Conservation (phyloP, 2,888 invertebrate genomes). For the Caenorhabditis plicata region DNA sequence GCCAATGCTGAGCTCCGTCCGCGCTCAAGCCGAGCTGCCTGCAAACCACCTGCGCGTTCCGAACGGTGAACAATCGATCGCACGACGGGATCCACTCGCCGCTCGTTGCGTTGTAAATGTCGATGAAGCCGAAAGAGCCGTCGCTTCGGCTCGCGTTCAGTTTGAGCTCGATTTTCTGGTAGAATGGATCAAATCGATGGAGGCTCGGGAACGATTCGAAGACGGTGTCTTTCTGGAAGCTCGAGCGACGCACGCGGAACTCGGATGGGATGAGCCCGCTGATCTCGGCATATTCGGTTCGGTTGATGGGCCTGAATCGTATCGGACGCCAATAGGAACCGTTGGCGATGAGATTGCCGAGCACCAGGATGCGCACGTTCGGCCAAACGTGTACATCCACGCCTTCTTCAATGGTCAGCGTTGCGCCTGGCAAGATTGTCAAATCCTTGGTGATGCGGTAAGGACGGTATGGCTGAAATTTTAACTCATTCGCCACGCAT, state of each 20-base stretch:
- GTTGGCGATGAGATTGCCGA: slow-evolving; percentile 83
- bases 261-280: slow-evolving; percentile 46
- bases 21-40: slow-evolving; percentile 86
- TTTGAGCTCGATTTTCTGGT: slow-evolving; percentile 54
- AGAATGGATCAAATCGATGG: slow-evolving; percentile 61
- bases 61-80: slow-evolving; percentile 88
- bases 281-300: slow-evolving; percentile 57
- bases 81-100: slow-evolving; percentile 95
- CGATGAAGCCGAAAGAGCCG: slow-evolving; percentile 56
- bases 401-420: slow-evolving; percentile 82
- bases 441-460: slow-evolving; percentile 85
- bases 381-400: slow-evolving; percentile 83
- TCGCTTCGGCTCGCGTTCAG: slow-evolving; percentile 46
- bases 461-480: slow-evolving; percentile 68
- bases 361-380: slow-evolving; percentile 75
- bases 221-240: slow-evolving; percentile 40
- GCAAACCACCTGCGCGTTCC: slow-evolving; percentile 86
- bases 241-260: slow-evolving; percentile 26
- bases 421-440: slow-evolving; percentile 91
- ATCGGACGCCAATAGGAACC: slow-evolving; percentile 75
- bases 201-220: slow-evolving; percentile 61
- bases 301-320: slow-evolving; percentile 64
- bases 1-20: slow-evolving; percentile 83
- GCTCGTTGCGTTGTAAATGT: slow-evolving; percentile 87
- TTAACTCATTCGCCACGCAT: background rate